Base-by-base conservation (phyloP, 1,140 invertebrate genomes). In the Apocrypta bakeri region DNA sequence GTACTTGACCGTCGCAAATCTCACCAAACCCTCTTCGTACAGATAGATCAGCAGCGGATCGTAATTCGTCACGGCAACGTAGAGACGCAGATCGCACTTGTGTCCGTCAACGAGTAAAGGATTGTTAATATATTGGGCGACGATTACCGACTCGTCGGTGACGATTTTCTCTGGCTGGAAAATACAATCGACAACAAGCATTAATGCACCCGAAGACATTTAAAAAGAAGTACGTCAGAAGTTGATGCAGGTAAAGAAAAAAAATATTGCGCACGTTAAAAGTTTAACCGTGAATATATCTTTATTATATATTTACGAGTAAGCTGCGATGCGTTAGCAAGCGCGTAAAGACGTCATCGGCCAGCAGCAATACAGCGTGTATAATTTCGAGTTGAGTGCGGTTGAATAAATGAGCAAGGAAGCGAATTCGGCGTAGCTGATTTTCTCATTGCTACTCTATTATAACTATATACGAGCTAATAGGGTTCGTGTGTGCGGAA, bases 71-170 rank as follows among this genome's bases (percentile, higher is more conserved):
- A 98, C 96, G 79, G 95, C 95, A 42, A 97, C 96, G 88, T 98
- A 98, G 2, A 98, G 92, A 42, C 97, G 93, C 33, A 98, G 91
- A 92, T 98, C 97, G 87, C 98, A 99, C 91, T 99, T 99, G 91
- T 98, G 97, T 1, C 97, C 98, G 86, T 98, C 97, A 68, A 99
- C 97, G 74, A 99, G 93, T n/a, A 99, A 92, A 9, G 98, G 98
- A 89, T 98, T 97, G 85, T 96, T 95, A 84, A 99, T 96, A 90
- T 99, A 99, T 89, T 97, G 97, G 27, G 96, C 97, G 11, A 98
- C 97, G 17, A 99, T 96, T 6, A 98, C 95, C 83, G 96, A 96
- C 90, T 98, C 97, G 89, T 98, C 97, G 84, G 96, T 94, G 33
- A 96, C 95, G 82, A 98, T 97, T 92, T 98, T 97, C 91, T 98